Evolutionary conservation across 2,888 invertebrate genomes (phyloP).

Genomic region (Proisotoma minuta): DNA sequence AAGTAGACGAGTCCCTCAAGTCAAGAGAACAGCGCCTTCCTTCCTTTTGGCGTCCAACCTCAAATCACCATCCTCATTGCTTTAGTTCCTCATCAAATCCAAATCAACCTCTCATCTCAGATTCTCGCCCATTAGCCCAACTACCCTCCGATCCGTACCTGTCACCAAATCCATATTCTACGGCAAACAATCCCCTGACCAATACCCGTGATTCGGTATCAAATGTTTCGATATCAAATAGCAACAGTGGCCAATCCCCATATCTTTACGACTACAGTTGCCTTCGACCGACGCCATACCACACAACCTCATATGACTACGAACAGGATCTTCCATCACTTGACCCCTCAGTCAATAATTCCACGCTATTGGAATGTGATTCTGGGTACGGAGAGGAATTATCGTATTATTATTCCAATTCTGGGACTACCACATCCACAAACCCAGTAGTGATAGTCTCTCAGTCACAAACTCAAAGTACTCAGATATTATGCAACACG

Average conservation of each 20-base stretch:
- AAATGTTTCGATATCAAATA: background rate
- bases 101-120: slow-evolving; percentile 40
- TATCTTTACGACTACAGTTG: slow-evolving; percentile 41
- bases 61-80: background rate
- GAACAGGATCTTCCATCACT: slow-evolving; percentile 33
- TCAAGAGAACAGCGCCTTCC: slow-evolving; percentile 39
- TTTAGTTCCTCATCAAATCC: background rate
- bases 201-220: background rate
- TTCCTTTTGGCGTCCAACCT: slow-evolving; percentile 39
- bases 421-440: background rate
- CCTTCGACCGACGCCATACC: slow-evolving; percentile 46
- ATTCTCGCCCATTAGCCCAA: slow-evolving; percentile 27
- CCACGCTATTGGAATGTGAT: slow-evolving; percentile 41
- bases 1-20: slow-evolving; percentile 42
- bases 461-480: too few relatives aligned
- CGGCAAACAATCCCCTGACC: slow-evolving; percentile 9
- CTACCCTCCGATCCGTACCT: slow-evolving; percentile 1
- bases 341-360: slow-evolving; percentile 17
- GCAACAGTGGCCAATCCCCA: slow-evolving; percentile 16
- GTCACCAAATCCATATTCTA: background rate
- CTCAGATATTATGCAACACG: background rate
- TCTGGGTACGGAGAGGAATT: slow-evolving; percentile 44
- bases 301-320: slow-evolving; percentile 45
- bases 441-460: background rate
- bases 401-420: slow-evolving; percentile 38